Evolutionary conservation across 2,113 vertebrate genomes (phyloP), one percentile per base, ranked within the genome.

Genomic region (Ctenomys sociabilis): DNA sequence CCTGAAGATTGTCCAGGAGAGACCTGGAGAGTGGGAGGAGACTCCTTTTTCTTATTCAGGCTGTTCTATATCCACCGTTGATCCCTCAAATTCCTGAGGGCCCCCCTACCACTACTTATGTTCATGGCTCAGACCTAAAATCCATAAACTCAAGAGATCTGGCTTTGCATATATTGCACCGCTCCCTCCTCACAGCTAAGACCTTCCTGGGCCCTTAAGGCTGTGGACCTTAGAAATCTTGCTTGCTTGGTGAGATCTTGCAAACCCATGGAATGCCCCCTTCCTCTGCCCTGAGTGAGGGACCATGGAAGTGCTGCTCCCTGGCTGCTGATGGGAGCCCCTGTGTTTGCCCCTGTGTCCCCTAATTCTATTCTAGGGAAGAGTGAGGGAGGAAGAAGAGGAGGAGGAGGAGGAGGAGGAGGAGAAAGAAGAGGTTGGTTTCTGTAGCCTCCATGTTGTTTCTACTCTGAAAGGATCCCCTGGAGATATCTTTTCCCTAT

Each of bases 1-100:
- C 78, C 52, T 57, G 75, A 37, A 75, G 30, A 59, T 12, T 17
- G 70, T n/a, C 57, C 37, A 16, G 40, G 32, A 72, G 70, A 1
- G 22, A 59, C 16, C 0, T 16, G 16, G 68, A 5, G 11, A 40
- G 17, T 0, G 0, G 40, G 49, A 4, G 4, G 35, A 49, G 35
- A 6, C 72, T 22, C 61, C 37, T 37, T 52, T 45, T 6, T 19
- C 17, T 81, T 43, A 35, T 45, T 24, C 3, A 3, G 40, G 8
- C 8, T 57, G 72, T 43, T 70, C 40, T 6, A 49, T 3, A 72
- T 22, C 30, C 0, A 7, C 5, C 19, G 12, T 84, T 1, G 11
- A 40, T 10, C 35, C 14, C 28, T 1, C 14, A 70, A 72, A 24
- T 40, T 63, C 52, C 75, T n/a, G 35, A n/a, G 83, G 88, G 2